These are phyloP conservation scores for Salvelinus fontinalis DNA, from an alignment of 2,113 vertebrate genomes.

Conservation along the genomic window DNA sequence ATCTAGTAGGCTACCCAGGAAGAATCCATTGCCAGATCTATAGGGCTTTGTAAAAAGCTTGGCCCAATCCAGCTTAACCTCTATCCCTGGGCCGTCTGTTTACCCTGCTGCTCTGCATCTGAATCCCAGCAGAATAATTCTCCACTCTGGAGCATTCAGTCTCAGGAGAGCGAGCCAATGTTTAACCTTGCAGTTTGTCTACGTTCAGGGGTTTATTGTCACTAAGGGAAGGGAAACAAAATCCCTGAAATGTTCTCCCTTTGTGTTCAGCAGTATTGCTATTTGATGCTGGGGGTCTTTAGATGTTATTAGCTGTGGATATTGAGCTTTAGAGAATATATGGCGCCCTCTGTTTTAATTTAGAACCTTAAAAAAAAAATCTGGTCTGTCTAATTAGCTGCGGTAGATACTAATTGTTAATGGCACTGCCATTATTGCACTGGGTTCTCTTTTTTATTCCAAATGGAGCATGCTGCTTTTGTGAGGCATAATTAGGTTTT, in stretches of 20 bases:
- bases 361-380: constrained; percentile 55
- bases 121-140: constrained; percentile 17
- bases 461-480: constrained; percentile 83
- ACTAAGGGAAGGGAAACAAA: constrained; percentile 36
- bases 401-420: constrained; percentile 89
- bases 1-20: neutral
- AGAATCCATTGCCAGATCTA: constrained; percentile 3
- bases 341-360: constrained; percentile 81
- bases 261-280: constrained; percentile 47
- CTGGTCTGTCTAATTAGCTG: constrained; percentile 82
- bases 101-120: constrained; percentile 30
- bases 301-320: constrained; percentile 76
- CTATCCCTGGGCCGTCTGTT: constrained; percentile 36
- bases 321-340: constrained; percentile 79
- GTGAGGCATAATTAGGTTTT: constrained; percentile 92
- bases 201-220: constrained; percentile 59
- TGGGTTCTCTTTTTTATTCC: constrained; percentile 69
- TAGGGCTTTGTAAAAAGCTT: neutral
- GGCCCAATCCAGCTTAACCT: neutral
- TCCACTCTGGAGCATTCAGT: constrained; percentile 16
- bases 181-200: constrained; percentile 29
- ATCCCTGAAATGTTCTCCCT: constrained; percentile 36
- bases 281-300: constrained; percentile 69
- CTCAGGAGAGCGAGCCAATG: constrained; percentile 17
- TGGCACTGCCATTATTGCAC: constrained; percentile 84